Evolutionary conservation across 2,797 vertebrate genomes (phyloP).

Genomic region (Nyctibius grandis): DNA sequence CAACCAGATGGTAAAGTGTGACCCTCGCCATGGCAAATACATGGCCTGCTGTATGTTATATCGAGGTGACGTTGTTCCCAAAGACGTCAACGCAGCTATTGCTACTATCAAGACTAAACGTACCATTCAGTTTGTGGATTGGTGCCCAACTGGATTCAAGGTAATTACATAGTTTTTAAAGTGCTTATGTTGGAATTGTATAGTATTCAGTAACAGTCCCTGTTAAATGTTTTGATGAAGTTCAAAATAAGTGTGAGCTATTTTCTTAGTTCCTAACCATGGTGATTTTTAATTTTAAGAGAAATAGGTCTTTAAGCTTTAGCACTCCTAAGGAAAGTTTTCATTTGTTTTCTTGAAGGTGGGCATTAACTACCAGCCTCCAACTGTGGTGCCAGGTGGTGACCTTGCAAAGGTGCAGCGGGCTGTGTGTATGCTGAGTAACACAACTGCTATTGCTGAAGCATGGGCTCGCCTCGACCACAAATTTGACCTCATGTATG

Average conservation of each 20-base stretch:
- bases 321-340: background rate
- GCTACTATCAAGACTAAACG: conserved; percentile 88
- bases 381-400: conserved; percentile 83
- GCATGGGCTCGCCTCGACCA: conserved; percentile 76
- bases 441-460: conserved; percentile 79
- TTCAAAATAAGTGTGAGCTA: background rate
- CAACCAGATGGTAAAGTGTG: conserved; percentile 95
- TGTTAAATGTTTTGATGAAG: background rate
- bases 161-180: background rate
- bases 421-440: conserved; percentile 86
- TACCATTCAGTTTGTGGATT: conserved; percentile 91
- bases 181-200: background rate
- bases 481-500: conserved; percentile 76
- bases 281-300: background rate
- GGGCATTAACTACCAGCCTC: conserved; percentile 84
- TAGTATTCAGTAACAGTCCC: background rate
- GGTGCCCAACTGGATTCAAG: conserved; percentile 91
- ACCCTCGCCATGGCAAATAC: conserved; percentile 91
- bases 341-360: conserved; percentile 55
- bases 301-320: background rate
- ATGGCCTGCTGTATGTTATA: conserved; percentile 93
- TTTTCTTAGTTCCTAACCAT: background rate
- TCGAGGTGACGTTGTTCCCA: conserved; percentile 88
- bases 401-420: conserved; percentile 84
- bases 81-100: conserved; percentile 89